phyloP scores from a whole-genome alignment of 2,113 vertebrate species.

The Phodopus roborovskii region DNA sequence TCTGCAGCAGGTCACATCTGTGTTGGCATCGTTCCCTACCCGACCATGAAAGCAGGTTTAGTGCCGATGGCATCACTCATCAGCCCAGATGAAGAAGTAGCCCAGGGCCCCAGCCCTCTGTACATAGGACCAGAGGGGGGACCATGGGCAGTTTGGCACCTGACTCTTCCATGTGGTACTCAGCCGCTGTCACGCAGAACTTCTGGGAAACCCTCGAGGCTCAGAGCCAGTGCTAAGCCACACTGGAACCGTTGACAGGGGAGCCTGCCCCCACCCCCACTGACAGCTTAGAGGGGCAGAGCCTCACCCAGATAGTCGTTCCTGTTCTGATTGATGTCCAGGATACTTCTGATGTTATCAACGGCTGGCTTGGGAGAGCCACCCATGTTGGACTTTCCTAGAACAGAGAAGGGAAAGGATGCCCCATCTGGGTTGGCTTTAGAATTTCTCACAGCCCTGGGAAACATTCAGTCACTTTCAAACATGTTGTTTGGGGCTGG shows the following conservation, averaged over 20 bases:
- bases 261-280: background rate
- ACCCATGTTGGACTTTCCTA: constrained; percentile 90
- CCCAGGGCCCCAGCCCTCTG: background rate
- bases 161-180: background rate
- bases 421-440: too few species aligned
- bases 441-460: background rate
- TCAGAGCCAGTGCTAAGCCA: background rate
- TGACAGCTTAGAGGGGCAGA: background rate
- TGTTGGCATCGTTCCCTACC: background rate
- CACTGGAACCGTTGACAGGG: background rate
- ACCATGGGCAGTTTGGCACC: background rate
- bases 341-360: constrained; percentile 79
- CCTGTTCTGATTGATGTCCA: constrained; percentile 80
- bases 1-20: background rate
- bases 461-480: background rate
- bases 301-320: constrained; percentile 89
- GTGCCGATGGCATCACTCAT: too few species aligned
- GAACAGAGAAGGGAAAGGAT: background rate
- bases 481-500: background rate
- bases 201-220: background rate
- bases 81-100: background rate
- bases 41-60: background rate
- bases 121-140: background rate
- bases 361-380: constrained; percentile 77
- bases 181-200: background rate